A percentile compares a stretch with the other conserved stretches of the same genome.
phyloP scores from a whole-genome alignment of 2,888 invertebrate genomes.

The Acronicta leporina region DNA sequence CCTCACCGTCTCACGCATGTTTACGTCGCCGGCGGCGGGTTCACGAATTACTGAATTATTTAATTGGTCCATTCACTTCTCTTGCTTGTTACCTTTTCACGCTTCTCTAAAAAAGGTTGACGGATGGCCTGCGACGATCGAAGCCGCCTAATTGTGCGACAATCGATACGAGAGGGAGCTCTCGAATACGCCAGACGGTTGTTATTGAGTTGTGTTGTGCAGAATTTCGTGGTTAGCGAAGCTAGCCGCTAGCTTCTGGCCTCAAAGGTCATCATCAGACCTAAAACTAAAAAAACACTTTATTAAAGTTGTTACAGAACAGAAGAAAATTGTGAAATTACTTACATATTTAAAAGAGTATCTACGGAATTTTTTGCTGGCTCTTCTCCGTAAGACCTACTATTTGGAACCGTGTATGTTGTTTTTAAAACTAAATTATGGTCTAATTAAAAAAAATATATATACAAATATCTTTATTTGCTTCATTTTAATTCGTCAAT shows the following conservation, averaged over 20 bases:
- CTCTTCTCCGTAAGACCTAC: too few species aligned
- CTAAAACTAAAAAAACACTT: too few species aligned
- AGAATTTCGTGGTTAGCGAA: not conserved
- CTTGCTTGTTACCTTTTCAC: constrained; percentile 84
- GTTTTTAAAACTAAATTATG: too few species aligned
- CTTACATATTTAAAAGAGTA: too few species aligned
- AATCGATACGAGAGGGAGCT: constrained; percentile 61
- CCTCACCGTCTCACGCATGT: constrained; percentile 83
- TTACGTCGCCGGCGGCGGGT: constrained; percentile 86
- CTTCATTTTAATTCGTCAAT: too few species aligned
- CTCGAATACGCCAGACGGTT: not conserved
- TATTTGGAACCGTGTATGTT: too few species aligned
- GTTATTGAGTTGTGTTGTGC: constrained; percentile 6
- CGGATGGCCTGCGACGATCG: constrained; percentile 78
- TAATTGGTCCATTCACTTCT: constrained; percentile 88
- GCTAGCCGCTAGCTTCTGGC: not conserved
- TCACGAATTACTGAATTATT: constrained; percentile 88
- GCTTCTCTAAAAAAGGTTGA: constrained; percentile 81
- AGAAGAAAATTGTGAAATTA: too few species aligned
- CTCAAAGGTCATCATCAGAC: not conserved
- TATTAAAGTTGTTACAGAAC: too few species aligned
- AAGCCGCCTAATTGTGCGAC: constrained; percentile 73
- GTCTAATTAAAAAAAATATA: too few species aligned
- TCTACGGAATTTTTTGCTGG: too few species aligned
- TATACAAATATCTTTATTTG: too few species aligned